Conservation (phyloP, 92 coral and sea anemone genomes). For the Bergia puertoricense region DNA sequence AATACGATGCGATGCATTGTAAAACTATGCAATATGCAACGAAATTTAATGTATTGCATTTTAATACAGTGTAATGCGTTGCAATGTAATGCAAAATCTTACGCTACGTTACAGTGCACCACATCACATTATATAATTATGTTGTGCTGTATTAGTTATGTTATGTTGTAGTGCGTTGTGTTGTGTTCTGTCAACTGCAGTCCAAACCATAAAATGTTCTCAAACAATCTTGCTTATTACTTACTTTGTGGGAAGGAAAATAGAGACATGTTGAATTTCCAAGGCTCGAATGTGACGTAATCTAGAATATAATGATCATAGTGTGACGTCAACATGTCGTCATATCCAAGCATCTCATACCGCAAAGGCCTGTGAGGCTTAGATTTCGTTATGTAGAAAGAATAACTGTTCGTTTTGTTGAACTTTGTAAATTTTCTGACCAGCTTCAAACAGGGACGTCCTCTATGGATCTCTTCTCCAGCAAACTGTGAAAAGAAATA, state of each 20-base stretch:
- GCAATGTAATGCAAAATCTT: too few species aligned
- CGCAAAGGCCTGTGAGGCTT: conserved; percentile 89
- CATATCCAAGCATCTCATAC: conserved; percentile 94
- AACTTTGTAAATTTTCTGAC: conserved; percentile 65
- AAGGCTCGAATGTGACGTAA: conserved; percentile 84
- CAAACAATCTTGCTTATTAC: conserved; percentile 9
- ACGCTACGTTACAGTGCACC: too few species aligned
- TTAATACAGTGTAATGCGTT: too few species aligned
- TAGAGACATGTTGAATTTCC: conserved; percentile 80
- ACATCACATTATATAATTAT: too few species aligned
- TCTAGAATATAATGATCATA: conserved; percentile 94
- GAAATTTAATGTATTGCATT: too few species aligned
- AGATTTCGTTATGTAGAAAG: conserved; percentile 66
- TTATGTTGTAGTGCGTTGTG: too few species aligned
- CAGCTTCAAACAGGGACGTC: conserved; percentile 77
- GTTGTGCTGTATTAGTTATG: too few species aligned
- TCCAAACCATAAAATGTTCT: too few species aligned
- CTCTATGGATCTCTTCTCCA: conserved; percentile 80
- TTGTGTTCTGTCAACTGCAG: too few species aligned
- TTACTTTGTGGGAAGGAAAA: conserved; percentile 85
- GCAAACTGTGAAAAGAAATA: conserved; percentile 58
- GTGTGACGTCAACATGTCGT: conserved; percentile 95
- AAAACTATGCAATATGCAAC: too few species aligned
- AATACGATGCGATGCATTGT: too few species aligned
- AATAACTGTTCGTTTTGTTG: conserved; percentile 86